phyloP scores from a whole-genome alignment of 2,888 invertebrate genomes.

The Rapana venosa region DNA sequence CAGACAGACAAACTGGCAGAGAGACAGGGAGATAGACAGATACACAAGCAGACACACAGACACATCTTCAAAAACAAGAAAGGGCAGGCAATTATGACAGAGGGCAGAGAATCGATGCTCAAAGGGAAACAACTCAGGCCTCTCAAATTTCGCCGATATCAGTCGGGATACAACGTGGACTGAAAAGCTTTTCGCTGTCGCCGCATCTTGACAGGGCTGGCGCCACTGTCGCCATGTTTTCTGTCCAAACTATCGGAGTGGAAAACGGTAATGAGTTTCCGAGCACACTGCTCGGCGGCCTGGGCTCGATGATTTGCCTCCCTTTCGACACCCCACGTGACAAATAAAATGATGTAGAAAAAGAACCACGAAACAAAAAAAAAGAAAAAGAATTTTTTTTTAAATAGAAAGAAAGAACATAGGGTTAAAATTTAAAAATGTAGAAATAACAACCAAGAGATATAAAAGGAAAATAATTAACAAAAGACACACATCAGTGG shows the following conservation, averaged over 20 bases:
- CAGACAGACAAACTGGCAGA: not conserved
- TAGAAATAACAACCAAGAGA: not conserved
- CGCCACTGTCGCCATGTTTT: not conserved
- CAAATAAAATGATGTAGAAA: not conserved
- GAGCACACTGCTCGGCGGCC: too few relatives aligned
- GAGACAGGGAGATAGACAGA: not conserved
- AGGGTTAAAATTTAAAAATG: not conserved
- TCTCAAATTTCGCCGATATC: not conserved
- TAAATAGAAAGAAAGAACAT: not conserved
- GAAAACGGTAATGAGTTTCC: not conserved
- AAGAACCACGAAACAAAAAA: not conserved
- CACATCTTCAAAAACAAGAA: not conserved
- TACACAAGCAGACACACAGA: not conserved
- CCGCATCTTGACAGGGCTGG: not conserved
- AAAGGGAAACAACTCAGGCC: not conserved
- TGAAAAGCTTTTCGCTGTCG: not conserved
- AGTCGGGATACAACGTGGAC: not conserved
- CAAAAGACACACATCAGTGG: not conserved
- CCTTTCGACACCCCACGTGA: not conserved
- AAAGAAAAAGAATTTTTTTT: not conserved
- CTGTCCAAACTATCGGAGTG: not conserved
- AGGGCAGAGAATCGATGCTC: not conserved
- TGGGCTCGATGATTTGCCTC: too few relatives aligned
- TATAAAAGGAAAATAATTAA: not conserved
- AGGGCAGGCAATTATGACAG: not conserved